Evolutionary conservation across 2,797 vertebrate genomes (phyloP).

Genomic region (Brachyalestes nurse): DNA sequence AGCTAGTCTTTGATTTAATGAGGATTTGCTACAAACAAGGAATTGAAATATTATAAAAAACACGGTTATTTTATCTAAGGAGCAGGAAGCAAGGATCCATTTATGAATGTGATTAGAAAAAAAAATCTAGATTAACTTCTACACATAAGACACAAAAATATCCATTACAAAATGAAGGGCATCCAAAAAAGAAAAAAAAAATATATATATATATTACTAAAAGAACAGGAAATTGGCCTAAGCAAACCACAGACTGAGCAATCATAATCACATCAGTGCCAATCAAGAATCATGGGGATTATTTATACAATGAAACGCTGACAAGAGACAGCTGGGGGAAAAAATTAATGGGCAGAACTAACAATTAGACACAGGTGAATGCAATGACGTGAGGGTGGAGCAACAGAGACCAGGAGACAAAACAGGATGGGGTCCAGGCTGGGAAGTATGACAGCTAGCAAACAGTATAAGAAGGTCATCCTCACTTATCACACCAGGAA

Average conservation of each 20-base stretch:
- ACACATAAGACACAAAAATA: neutral
- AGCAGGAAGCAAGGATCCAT: too few relatives aligned
- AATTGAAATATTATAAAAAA: neutral
- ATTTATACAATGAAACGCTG: neutral
- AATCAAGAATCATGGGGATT: neutral
- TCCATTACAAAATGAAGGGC: neutral
- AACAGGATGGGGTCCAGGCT: neutral
- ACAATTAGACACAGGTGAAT: neutral
- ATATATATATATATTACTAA: neutral
- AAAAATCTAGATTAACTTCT: too few relatives aligned
- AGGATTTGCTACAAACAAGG: neutral
- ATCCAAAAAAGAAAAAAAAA: neutral
- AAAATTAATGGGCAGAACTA: neutral
- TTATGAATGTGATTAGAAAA: too few relatives aligned
- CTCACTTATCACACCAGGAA: neutral
- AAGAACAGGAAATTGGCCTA: neutral
- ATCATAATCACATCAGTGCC: neutral
- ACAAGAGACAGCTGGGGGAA: neutral
- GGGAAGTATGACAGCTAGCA: neutral
- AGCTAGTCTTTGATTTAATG: too few relatives aligned
- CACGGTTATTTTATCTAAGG: too few relatives aligned
- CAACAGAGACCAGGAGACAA: neutral
- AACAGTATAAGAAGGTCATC: conserved; percentile 1
- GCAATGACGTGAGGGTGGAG: neutral
- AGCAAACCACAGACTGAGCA: neutral